These are phyloP conservation scores for Polydrusus pterygomalis DNA, from an alignment of 2,888 invertebrate genomes.

Conservation along the genomic window DNA sequence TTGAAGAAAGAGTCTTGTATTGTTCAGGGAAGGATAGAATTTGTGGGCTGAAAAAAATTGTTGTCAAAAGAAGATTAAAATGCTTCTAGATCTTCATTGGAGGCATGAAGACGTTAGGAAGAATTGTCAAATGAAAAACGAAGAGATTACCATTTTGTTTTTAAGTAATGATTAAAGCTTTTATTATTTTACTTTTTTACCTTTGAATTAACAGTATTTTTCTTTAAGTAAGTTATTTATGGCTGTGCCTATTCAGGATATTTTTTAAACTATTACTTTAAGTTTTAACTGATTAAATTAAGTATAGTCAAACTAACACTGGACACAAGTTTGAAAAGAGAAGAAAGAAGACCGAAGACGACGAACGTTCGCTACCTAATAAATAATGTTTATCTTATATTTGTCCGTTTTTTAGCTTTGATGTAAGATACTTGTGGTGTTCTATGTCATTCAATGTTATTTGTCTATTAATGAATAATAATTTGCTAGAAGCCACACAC, in stretches of 20 bases:
- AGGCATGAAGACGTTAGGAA: not conserved
- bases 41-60: too few relatives aligned
- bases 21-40: too few relatives aligned
- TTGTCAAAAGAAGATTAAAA: not conserved
- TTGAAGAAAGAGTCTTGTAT: too few relatives aligned
- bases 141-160: not conserved
- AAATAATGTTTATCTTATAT: not conserved
- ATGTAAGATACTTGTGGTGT: not conserved
- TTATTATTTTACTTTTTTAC: not conserved
- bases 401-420: not conserved
- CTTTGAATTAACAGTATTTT: conserved; percentile 8
- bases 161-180: not conserved
- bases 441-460: too few relatives aligned
- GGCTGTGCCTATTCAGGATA: conserved; percentile 12
- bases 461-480: too few relatives aligned
- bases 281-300: not conserved
- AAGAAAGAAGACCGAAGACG: not conserved
- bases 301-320: not conserved
- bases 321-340: not conserved
- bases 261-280: not conserved
- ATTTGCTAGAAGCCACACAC: too few relatives aligned
- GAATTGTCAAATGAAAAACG: conserved; percentile 2
- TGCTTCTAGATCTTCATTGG: not conserved
- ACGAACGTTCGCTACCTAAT: not conserved
- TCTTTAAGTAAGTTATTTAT: not conserved